Conservation (phyloP, 2,797 vertebrate species). For the Anas bernieri region DNA sequence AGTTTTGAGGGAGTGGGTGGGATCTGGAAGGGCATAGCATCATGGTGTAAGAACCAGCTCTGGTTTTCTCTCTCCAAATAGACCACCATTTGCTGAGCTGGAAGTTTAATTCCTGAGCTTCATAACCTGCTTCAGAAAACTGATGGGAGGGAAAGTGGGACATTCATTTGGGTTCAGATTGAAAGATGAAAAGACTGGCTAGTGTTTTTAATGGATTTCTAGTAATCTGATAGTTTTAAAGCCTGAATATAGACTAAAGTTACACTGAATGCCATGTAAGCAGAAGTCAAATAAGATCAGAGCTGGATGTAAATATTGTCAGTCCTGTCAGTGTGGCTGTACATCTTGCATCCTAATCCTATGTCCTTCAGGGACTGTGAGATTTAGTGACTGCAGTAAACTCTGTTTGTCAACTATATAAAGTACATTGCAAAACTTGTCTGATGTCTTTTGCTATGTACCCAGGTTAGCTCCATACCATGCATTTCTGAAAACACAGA, state of each 20-base stretch:
- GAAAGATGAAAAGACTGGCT: background rate
- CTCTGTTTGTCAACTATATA: background rate
- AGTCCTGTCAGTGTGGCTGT: background rate
- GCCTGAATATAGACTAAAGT: background rate
- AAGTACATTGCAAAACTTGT: background rate
- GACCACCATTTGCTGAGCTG: background rate
- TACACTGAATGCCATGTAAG: background rate
- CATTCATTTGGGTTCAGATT: background rate
- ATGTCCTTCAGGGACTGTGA: background rate
- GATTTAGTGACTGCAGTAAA: background rate
- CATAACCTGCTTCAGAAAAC: background rate
- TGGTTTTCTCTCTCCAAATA: background rate
- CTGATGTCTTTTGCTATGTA: background rate
- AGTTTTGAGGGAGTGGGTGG: background rate
- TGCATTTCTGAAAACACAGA: background rate
- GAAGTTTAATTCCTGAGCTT: background rate
- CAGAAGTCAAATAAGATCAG: background rate
- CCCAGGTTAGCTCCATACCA: background rate
- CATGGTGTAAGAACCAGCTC: background rate
- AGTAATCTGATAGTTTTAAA: background rate
- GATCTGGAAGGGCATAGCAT: background rate
- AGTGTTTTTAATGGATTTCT: background rate
- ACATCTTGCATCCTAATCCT: background rate
- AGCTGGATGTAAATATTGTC: background rate
- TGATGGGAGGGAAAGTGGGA: background rate